Conservation (phyloP, 2,888 invertebrate species). For the Sthenelais limicola region DNA sequence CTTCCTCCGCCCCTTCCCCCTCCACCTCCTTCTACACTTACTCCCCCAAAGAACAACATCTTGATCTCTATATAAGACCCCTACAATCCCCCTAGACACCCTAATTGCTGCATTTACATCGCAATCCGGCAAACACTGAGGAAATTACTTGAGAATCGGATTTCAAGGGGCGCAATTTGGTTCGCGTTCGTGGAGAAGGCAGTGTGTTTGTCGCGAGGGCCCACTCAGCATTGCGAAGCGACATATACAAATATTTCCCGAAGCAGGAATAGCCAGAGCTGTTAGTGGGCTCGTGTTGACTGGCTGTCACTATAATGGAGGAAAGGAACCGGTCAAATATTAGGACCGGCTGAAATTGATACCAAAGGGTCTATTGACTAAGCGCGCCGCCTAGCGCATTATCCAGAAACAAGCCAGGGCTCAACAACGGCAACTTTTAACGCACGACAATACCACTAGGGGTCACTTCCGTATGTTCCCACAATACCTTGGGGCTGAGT, state of each 20-base stretch:
- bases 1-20: not conserved
- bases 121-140: constrained; percentile 28
- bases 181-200: too few species aligned
- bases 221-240: constrained; percentile 4
- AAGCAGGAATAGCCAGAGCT: constrained; percentile 8
- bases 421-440: constrained; percentile 15
- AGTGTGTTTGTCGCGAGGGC: not conserved
- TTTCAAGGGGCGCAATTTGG: constrained; percentile 26
- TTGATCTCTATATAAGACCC: constrained; percentile 1
- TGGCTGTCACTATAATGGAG: constrained; percentile 27
- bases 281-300: constrained; percentile 16
- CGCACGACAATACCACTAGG: not conserved
- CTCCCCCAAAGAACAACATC: not conserved
- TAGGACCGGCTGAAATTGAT: constrained; percentile 5
- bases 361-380: constrained; percentile 16
- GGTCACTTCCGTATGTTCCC: not conserved
- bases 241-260: constrained; percentile 12
- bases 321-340: constrained; percentile 24
- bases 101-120: constrained; percentile 33
- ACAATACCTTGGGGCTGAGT: not conserved
- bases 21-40: not conserved
- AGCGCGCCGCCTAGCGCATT: not conserved
- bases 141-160: constrained; percentile 33
- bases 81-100: constrained; percentile 1
- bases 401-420: not conserved